Evolutionary conservation across 1,140 invertebrate genomes (phyloP).

Genomic region (Bombus balteatus): DNA sequence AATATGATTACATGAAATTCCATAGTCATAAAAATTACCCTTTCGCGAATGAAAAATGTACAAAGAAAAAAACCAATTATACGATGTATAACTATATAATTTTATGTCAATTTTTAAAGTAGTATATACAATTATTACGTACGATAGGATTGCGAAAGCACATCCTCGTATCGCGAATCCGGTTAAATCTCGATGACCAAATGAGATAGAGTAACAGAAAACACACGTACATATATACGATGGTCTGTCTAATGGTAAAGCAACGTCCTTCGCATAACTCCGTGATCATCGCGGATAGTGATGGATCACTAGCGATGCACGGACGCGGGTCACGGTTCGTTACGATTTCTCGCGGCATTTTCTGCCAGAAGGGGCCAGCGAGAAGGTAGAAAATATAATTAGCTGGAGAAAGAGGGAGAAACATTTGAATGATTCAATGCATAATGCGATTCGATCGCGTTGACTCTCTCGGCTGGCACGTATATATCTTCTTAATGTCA

Average conservation of each 20-base stretch:
- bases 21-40: not conserved
- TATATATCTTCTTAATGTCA: slow-evolving; percentile 51
- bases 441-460: slow-evolving; percentile 42
- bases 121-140: not conserved
- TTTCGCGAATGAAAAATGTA: not conserved
- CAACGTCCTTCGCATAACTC: slow-evolving; percentile 75
- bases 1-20: not conserved
- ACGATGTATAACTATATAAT: not conserved
- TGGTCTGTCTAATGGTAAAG: slow-evolving; percentile 59
- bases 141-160: not conserved
- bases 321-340: slow-evolving; percentile 67
- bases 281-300: slow-evolving; percentile 70
- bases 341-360: slow-evolving; percentile 71
- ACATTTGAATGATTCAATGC: slow-evolving; percentile 52
- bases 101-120: not conserved
- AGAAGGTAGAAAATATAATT: slow-evolving; percentile 50
- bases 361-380: slow-evolving; percentile 22
- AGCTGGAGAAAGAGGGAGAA: slow-evolving; percentile 8
- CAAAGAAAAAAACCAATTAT: not conserved
- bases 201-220: slow-evolving; percentile 31
- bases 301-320: slow-evolving; percentile 69
- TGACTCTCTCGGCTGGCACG: slow-evolving; percentile 23
- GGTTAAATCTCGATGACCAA: slow-evolving; percentile 21
- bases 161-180: not conserved
- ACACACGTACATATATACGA: not conserved